A percentile compares a stretch with the other conserved stretches of the same genome.
Evolutionary conservation across 2,797 vertebrate species (phyloP).

Genomic region (Catharus ustulatus): DNA sequence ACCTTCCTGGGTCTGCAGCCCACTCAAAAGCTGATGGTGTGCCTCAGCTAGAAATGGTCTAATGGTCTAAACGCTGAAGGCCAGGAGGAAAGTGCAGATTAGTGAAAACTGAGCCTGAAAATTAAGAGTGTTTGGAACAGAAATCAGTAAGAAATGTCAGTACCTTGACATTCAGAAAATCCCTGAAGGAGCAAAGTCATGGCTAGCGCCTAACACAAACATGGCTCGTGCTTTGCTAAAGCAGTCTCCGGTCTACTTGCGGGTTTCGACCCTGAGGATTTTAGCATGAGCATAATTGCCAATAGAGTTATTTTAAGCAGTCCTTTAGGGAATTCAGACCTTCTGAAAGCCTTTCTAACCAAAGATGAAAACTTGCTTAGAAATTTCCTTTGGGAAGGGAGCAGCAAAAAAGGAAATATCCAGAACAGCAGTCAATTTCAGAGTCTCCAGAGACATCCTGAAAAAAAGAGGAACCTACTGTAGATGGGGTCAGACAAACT

Average conservation of each 20-base stretch:
- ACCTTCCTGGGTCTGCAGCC: background rate
- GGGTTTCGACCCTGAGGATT: background rate
- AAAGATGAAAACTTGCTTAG: background rate
- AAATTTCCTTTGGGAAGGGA: background rate
- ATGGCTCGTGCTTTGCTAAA: background rate
- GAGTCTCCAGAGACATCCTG: background rate
- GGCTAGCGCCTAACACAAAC: background rate
- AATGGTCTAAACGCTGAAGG: background rate
- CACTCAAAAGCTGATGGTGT: background rate
- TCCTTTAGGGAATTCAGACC: background rate
- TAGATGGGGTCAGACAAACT: background rate
- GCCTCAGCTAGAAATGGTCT: background rate
- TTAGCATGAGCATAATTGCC: background rate
- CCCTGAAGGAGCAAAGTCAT: background rate
- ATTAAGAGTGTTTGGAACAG: background rate
- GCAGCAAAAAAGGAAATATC: background rate
- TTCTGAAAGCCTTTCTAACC: background rate
- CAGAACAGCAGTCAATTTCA: background rate
- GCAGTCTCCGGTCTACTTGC: background rate
- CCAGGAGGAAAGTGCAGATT: background rate
- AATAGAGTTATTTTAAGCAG: background rate
- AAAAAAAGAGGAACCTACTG: background rate
- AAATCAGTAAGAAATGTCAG: background rate
- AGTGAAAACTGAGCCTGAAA: background rate
- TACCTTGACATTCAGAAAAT: background rate